These are phyloP conservation scores for Ischnura elegans DNA, from an alignment of 2,888 invertebrate genomes.

Conservation along the genomic window DNA sequence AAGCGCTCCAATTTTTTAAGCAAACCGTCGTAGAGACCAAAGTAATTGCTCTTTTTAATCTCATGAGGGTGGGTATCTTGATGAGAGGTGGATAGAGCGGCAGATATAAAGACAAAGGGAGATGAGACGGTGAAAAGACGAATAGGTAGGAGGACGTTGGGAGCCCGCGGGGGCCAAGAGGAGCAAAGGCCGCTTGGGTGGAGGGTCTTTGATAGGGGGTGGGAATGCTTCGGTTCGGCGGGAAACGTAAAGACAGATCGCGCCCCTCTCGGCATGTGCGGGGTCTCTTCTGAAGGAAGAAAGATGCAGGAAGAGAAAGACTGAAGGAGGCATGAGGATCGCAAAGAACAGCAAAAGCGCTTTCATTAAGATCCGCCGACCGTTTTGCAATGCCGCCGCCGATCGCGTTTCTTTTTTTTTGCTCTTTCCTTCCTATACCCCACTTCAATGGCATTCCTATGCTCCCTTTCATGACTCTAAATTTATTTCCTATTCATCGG, in stretches of 20 bases:
- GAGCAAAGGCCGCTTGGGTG: neutral
- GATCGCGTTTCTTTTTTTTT: neutral
- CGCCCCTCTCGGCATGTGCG: neutral
- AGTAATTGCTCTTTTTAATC: neutral
- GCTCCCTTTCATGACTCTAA: neutral
- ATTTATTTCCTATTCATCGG: neutral
- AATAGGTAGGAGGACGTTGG: neutral
- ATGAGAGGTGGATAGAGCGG: neutral
- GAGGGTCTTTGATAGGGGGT: neutral
- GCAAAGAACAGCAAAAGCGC: neutral
- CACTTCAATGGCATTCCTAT: constrained; percentile 28
- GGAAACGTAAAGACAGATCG: constrained; percentile 1
- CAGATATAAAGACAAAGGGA: constrained; percentile 20
- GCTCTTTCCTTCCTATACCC: neutral
- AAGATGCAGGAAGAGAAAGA: neutral
- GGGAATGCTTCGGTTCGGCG: neutral
- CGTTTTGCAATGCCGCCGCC: neutral
- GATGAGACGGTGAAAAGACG: neutral
- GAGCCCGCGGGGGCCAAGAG: neutral
- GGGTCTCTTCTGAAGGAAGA: neutral
- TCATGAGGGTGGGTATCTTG: neutral
- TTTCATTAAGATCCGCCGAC: constrained; percentile 24
- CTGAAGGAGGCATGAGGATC: neutral
- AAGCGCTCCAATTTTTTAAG: too few relatives aligned
- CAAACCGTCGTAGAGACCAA: neutral